A percentile compares a stretch with the other conserved stretches of the same genome.
Conservation (phyloP, 2,888 invertebrate species). For the Tupiocoris notatus region DNA sequence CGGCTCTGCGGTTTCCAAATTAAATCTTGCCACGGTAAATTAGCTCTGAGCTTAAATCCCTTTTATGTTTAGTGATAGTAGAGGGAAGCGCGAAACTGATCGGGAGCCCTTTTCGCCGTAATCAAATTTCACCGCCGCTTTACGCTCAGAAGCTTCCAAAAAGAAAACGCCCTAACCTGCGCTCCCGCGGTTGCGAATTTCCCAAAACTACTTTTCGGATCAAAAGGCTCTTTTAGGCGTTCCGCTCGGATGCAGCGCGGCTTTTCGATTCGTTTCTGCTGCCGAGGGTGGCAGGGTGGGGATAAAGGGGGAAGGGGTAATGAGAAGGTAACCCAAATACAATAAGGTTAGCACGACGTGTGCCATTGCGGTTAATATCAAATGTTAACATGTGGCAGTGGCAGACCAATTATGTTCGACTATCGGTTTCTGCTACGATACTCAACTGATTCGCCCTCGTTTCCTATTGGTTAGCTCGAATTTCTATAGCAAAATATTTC, state of each 20-base stretch:
- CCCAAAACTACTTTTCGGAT: conserved; percentile 19
- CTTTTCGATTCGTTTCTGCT: conserved; percentile 22
- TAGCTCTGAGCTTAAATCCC: neutral
- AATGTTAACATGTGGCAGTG: conserved; percentile 29
- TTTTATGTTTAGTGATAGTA: conserved; percentile 2
- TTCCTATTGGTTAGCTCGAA: neutral
- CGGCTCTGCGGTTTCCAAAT: neutral
- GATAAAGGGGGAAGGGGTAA: neutral
- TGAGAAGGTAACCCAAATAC: neutral
- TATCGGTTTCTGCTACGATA: neutral
- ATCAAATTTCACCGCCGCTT: conserved; percentile 21
- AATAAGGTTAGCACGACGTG: neutral
- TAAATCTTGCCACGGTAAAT: conserved; percentile 16
- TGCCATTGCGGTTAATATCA: conserved; percentile 15
- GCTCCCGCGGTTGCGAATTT: neutral
- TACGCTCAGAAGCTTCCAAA: conserved; percentile 1
- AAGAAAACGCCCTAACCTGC: conserved; percentile 1
- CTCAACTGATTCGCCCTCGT: neutral
- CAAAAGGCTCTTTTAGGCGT: conserved; percentile 18
- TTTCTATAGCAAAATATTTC: neutral
- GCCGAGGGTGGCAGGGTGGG: too few relatives aligned
- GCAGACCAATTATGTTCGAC: conserved; percentile 27
- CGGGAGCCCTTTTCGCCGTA: too few relatives aligned
- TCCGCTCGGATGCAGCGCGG: neutral
- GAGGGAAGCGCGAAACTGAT: too few relatives aligned